These are phyloP conservation scores for Halictus quadricinctus DNA, from an alignment of 2,888 invertebrate genomes.

Conservation along the genomic window DNA sequence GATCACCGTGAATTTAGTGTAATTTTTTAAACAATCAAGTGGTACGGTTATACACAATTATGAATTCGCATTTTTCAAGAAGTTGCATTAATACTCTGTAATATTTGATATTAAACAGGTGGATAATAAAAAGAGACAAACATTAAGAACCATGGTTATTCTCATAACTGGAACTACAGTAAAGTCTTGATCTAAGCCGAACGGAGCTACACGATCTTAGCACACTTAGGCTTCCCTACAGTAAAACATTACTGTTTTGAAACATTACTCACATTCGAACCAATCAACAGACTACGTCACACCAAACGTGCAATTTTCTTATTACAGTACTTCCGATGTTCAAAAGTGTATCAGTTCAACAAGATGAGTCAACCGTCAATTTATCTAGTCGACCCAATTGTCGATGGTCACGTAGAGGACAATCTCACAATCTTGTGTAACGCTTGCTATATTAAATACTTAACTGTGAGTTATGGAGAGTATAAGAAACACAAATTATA, in stretches of 20 bases:
- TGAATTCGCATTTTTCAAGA: too few species aligned
- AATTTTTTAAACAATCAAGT: background rate
- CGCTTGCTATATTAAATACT: background rate
- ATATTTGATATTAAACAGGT: background rate
- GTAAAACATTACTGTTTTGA: background rate
- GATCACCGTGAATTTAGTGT: background rate
- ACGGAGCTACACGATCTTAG: too few species aligned
- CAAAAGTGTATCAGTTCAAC: background rate
- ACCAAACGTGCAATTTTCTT: background rate
- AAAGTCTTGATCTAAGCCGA: too few species aligned
- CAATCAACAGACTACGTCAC: background rate
- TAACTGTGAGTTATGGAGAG: background rate
- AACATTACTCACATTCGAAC: background rate
- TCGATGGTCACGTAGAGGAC: background rate
- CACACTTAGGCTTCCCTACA: background rate
- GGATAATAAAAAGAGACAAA: too few species aligned
- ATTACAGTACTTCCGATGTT: background rate
- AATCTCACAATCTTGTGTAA: background rate
- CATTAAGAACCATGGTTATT: too few species aligned
- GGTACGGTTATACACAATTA: background rate
- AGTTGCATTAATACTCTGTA: background rate
- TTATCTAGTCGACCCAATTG: background rate
- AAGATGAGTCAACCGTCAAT: background rate
- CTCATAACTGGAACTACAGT: too few species aligned
- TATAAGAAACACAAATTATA: background rate